Base-by-base conservation (phyloP, 1,140 invertebrate species). In the Bemisia tabaci region DNA sequence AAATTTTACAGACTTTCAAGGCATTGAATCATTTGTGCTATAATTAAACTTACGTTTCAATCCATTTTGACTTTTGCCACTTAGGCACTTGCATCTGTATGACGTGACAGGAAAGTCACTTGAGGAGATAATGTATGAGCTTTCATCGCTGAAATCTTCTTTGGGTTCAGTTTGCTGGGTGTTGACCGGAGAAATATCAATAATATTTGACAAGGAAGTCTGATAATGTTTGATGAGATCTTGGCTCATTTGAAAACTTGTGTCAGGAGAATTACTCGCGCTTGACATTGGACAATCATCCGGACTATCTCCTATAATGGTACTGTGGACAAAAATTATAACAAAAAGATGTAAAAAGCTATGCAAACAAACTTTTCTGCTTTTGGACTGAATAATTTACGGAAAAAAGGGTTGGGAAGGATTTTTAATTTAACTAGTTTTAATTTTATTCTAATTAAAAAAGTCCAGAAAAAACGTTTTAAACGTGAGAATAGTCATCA, bases 271-370 rank as follows among this genome's bases (percentile, higher is more conserved):
- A 65, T 69, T 65, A 64, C 62, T 69, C 1, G 59, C 65, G 48
- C 65, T 71, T 2, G 68, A 67, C 21, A 69, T 24, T 17, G 33
- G 64, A 59, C 33, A 66, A 22, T 71, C 69, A 65, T 71, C 68
- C 5, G 48, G 60, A 2, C 60, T 64, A 65, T 71, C 71, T 1
- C 71, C 71, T 26, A 71, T 70, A 12, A 71, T 64, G 22, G 71
- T 71, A 62, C 70, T 71, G 67, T n/a, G n/a, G 9, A 24, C n/a
- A 61, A 61, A 22, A 22, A n/a, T 24, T 22, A 24, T 61, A 24
- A 22, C 2, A 61, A 24, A 61, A 61, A 22, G 12, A 58, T 58
- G 12, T 58, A 12, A 58, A 58, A 58, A 58, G n/a, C 48, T 12
- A 12, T 58, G n/a, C n/a, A 12, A n/a, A 12, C 12, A 12, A 12